Base-by-base conservation (phyloP, 37 sponge, comb jelly and placozoan species). In the Ephydatia muelleri region DNA sequence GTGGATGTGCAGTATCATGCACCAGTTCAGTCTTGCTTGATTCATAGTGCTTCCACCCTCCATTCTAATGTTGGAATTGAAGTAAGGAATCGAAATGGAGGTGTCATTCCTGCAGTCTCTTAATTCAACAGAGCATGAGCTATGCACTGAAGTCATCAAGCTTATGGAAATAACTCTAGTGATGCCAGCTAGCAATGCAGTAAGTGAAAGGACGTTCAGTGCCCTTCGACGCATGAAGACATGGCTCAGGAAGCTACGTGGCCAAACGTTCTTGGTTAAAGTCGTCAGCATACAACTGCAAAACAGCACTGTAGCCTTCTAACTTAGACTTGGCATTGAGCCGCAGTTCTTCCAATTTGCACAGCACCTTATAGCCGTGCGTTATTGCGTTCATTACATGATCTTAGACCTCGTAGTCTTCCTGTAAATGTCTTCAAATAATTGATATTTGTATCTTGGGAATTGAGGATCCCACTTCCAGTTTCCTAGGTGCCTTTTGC, bases 1-100 rank as follows among this genome's bases (percentile, higher is more conserved):
- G 78, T 91, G 91, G 33, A 91, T 79, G 82, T 91, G 83, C 4
- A 86, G 83, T 36, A 73, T 77, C 78, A 91, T 82, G 31, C 77
- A 75, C 43, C 43, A 38, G 79, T 91, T 91, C 6, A 91, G 87
- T 4, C 87, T 66, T 32, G 37, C 70, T 70, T 91, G 91, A 38
- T 16, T 34, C 26, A 39, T 85, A 27, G 86, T 80, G 25, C 86
- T 68, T 5, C 82, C n/a, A n/a, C n/a, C n/a, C n/a, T n/a, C n/a
- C n/a, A n/a, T n/a, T n/a, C n/a, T n/a, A n/a, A n/a, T n/a, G n/a
- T n/a, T n/a, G n/a, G n/a, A n/a, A n/a, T n/a, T n/a, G 85, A 3
- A 84, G 90, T 68, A 69, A 89, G 34, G 77, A 84, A 75, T 84
- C 84, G 23, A 84, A 29, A 25, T 85, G 57, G 2, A 85, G 77